Evolutionary conservation across 2,797 vertebrate species (phyloP).

Genomic region (Heterohyrax brucei): DNA sequence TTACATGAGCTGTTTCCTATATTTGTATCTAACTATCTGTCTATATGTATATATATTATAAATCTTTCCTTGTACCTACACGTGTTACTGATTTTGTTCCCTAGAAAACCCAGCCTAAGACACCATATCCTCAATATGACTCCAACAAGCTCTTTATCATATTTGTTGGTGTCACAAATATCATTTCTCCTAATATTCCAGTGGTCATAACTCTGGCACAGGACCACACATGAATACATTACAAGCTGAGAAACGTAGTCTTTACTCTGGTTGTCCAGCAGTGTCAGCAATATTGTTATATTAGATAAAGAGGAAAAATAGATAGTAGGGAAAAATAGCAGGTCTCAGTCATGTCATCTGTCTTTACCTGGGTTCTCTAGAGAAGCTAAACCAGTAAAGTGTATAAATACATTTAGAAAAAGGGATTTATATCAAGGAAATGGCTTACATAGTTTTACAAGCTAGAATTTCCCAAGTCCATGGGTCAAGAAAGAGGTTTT

Average conservation of each 20-base stretch:
- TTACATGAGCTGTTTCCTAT: too few relatives aligned
- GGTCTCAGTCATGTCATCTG: neutral
- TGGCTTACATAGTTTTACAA: too few relatives aligned
- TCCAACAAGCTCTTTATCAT: neutral
- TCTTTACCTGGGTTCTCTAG: too few relatives aligned
- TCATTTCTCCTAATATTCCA: neutral
- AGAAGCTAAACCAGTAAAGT: too few relatives aligned
- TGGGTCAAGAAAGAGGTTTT: too few relatives aligned
- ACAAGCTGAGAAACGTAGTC: neutral
- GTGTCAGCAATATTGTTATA: neutral
- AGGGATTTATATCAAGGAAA: too few relatives aligned
- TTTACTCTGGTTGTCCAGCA: neutral
- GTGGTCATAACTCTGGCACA: neutral
- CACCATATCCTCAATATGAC: rapidly evolving
- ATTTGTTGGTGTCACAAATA: neutral
- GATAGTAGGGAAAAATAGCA: neutral
- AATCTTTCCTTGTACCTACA: too few relatives aligned
- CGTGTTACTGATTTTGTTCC: too few relatives aligned
- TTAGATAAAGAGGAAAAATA: neutral
- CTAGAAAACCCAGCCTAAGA: neutral
- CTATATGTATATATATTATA: too few relatives aligned
- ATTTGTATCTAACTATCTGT: too few relatives aligned
- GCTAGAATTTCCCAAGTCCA: too few relatives aligned
- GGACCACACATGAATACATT: neutral
- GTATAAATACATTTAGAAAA: too few relatives aligned